Percentiles rank a stretch among this genome's conserved stretches.
These are phyloP conservation scores for Hydraecia micacea DNA, from an alignment of 2,888 invertebrate genomes.

Conservation along the genomic window DNA sequence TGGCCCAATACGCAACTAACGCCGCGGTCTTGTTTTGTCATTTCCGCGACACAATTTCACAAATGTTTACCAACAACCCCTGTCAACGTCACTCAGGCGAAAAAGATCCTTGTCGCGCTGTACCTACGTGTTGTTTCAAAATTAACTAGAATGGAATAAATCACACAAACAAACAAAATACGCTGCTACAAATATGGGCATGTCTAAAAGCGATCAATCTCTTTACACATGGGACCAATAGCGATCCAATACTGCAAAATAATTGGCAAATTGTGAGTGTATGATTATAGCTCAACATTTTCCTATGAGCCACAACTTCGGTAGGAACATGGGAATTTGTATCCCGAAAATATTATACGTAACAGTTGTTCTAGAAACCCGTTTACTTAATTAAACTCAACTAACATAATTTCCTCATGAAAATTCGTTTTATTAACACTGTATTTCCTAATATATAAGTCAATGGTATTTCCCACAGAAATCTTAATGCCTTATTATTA, in stretches of 20 bases:
- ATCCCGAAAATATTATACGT: neutral
- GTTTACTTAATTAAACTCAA: slow-evolving; percentile 5
- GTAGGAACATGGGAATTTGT: neutral
- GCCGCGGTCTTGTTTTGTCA: neutral
- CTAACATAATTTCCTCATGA: neutral
- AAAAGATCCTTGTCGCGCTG: neutral
- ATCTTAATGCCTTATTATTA: too few species aligned
- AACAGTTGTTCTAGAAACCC: neutral
- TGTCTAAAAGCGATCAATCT: neutral
- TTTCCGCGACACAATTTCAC: neutral
- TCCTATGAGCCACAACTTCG: neutral
- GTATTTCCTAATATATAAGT: too few species aligned
- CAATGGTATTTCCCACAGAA: too few species aligned
- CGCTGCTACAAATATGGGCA: neutral
- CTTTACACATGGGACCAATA: slow-evolving; percentile 24
- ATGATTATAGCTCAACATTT: slow-evolving; percentile 24
- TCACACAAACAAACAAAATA: slow-evolving; percentile 4
- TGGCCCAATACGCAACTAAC: neutral
- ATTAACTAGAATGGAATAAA: neutral
- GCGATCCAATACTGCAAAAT: slow-evolving; percentile 39
- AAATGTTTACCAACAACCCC: neutral
- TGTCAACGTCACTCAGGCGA: neutral
- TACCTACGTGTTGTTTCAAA: neutral
- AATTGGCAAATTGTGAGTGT: slow-evolving; percentile 46
- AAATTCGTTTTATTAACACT: neutral